A percentile compares a stretch with the other conserved stretches of the same genome.
These are phyloP conservation scores for Gadus chalcogrammus DNA, from an alignment of 2,113 vertebrate species.

Conservation along the genomic window DNA sequence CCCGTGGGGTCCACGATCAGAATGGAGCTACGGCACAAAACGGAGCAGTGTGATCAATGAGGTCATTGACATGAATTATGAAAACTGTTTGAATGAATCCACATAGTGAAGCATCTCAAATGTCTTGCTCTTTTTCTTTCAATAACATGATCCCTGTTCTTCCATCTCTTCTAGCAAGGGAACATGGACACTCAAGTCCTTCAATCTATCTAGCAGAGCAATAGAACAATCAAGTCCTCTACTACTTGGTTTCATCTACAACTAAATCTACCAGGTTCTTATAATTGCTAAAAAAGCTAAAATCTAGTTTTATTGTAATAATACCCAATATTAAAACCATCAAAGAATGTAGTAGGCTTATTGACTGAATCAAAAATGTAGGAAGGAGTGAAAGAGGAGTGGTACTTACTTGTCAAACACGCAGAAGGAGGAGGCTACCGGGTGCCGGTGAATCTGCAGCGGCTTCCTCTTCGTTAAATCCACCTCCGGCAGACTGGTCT, in stretches of 20 bases:
- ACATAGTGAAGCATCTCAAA: neutral
- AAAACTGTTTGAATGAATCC: neutral
- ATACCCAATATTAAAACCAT: too few relatives aligned
- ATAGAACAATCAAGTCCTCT: too few relatives aligned
- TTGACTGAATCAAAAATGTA: too few relatives aligned
- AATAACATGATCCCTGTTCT: neutral
- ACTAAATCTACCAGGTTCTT: too few relatives aligned
- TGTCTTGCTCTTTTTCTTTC: neutral
- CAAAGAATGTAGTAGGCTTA: too few relatives aligned
- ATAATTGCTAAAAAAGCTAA: too few relatives aligned
- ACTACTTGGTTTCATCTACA: too few relatives aligned
- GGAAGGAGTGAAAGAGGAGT: too few relatives aligned
- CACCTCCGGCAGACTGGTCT: conserved; percentile 83
- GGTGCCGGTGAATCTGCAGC: conserved; percentile 81
- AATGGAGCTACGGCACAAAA: conserved; percentile 67
- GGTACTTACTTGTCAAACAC: conserved; percentile 89
- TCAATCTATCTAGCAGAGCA: neutral
- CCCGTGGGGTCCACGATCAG: conserved; percentile 88
- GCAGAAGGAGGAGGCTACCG: conserved; percentile 85
- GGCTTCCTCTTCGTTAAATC: conserved; percentile 78
- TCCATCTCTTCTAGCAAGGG: neutral
- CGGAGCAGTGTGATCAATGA: neutral
- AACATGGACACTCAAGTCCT: neutral
- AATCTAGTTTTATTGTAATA: too few relatives aligned
- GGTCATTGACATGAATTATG: neutral